A percentile compares a stretch with the other conserved stretches of the same genome.
Evolutionary conservation across 2,113 vertebrate genomes (phyloP).

Genomic region (Scalopus aquaticus): DNA sequence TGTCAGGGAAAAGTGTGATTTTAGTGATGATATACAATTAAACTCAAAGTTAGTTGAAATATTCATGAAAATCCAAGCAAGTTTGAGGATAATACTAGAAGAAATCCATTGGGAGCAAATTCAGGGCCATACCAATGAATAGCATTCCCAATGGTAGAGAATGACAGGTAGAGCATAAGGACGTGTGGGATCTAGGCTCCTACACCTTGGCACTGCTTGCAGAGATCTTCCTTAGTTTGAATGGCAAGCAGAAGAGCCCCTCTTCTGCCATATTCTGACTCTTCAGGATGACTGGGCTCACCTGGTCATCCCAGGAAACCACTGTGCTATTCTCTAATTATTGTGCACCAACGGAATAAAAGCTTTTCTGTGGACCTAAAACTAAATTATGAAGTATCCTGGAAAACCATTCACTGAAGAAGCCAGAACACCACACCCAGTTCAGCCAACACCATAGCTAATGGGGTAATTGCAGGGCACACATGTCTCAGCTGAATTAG

Average conservation of each 20-base stretch:
- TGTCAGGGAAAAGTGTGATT: not conserved
- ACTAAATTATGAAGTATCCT: not conserved
- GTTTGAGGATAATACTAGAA: not conserved
- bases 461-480: not conserved
- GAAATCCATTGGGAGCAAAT: not conserved
- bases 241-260: not conserved
- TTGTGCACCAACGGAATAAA: not conserved
- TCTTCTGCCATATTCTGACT: not conserved
- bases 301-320: accelerated
- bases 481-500: not conserved
- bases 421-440: no score
- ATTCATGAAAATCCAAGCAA: not conserved
- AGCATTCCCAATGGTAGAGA: not conserved
- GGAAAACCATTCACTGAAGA: not conserved
- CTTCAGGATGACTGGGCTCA: not conserved
- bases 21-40: no score
- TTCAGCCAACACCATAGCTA: not conserved
- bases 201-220: no score
- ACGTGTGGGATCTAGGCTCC: no score
- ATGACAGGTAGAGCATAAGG: no score
- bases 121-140: not conserved
- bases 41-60: not conserved
- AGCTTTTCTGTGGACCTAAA: not conserved
- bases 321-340: no score
- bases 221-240: not conserved